phyloP scores from a whole-genome alignment of 1,140 invertebrate genomes.

The Pseudomyrmex flavicornis region DNA sequence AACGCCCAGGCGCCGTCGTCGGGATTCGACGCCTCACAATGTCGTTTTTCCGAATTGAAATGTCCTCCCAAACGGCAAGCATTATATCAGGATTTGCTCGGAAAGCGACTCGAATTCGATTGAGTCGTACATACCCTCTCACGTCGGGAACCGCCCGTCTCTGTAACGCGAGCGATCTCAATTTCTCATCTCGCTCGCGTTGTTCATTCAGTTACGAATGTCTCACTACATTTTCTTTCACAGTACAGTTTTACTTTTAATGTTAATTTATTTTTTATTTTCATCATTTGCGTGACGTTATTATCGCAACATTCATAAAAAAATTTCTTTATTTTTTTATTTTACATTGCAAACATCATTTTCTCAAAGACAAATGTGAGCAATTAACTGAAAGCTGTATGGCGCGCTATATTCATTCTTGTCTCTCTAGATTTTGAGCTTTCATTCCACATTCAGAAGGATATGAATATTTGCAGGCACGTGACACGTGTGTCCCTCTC shows the following conservation, averaged over 20 bases:
- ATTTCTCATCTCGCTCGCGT: conserved; percentile 3
- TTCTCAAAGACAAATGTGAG: neutral
- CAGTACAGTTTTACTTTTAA: neutral
- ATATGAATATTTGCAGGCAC: conserved; percentile 51
- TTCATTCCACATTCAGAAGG: conserved; percentile 7
- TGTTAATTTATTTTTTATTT: neutral
- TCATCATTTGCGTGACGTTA: too few species aligned
- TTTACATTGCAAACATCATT: neutral
- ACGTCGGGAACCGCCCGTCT: conserved; percentile 1
- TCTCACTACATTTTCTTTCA: conserved; percentile 2
- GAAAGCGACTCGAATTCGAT: conserved; percentile 77
- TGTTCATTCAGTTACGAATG: neutral
- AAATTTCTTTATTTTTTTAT: neutral
- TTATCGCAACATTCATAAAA: too few species aligned
- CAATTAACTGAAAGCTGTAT: neutral
- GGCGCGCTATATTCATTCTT: neutral
- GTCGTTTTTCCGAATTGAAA: conserved; percentile 71
- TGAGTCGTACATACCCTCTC: conserved; percentile 68
- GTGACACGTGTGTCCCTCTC: conserved; percentile 49
- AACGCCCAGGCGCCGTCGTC: conserved; percentile 29
- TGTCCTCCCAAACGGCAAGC: conserved; percentile 49
- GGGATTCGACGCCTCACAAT: conserved; percentile 46
- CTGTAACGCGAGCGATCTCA: conserved; percentile 6
- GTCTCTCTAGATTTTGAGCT: neutral
- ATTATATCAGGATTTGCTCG: conserved; percentile 75